Evolutionary conservation across 2,113 vertebrate genomes (phyloP), one percentile per base, ranked within the genome.

Genomic region (Oophaga pumilio): DNA sequence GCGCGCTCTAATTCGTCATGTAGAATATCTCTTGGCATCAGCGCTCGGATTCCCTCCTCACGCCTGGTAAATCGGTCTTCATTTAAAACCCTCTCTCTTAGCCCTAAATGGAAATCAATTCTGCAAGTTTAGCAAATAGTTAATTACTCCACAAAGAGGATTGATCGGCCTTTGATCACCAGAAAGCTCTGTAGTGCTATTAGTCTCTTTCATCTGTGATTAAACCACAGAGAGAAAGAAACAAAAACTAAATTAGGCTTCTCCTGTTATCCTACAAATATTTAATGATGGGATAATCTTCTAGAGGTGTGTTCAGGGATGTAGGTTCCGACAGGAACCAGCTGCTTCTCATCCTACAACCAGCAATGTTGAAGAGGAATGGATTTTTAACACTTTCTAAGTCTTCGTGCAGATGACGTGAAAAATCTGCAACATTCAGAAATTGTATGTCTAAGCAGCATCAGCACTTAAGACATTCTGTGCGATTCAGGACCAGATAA

Each of bases 91-190:
- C 92, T 94, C 93, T 95, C 94, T 95, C 94, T 94, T 95, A 96
- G 95, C 92, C 95, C 95, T 96, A 96, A 96, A 96, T 95, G 95
- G 94, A 96, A 96, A 96, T 96, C 95, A 96, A 96, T 97, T 95
- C 94, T 95, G 95, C 94, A 95, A 96, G 96, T 97, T 97, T 95
- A 97, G 96, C 94, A 97, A 97, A 96, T 95, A 95, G 94, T 97
- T 97, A 96, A 97, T 97, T 96, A 97, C 95, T 95, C 94, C 94
- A 95, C 94, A 94, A 95, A 94, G 95, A 95, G 92, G 94, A 97
- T 95, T 96, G 95, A 97, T 96, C 95, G 94, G 92, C 92, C 94
- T 93, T 94, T 94, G 93, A 94, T 95, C 94, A 95, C 93, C 95
- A 94, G 94, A 93, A 95, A 95, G 93, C 93, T 94, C 93, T 93